These are phyloP conservation scores for Archips xylosteana DNA, from an alignment of 2,888 invertebrate species.

Conservation along the genomic window DNA sequence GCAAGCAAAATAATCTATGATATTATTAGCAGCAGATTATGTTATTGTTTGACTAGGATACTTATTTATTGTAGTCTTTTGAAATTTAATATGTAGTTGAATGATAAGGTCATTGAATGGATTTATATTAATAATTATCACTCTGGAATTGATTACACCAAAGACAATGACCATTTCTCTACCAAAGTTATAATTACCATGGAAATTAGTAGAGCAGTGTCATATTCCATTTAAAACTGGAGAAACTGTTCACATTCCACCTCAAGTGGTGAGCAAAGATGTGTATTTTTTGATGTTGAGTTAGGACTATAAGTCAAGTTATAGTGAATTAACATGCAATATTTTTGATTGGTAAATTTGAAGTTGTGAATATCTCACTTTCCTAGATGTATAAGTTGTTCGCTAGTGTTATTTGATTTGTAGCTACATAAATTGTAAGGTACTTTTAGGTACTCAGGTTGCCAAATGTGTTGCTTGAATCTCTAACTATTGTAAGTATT, in stretches of 20 bases:
- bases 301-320: conserved; percentile 28
- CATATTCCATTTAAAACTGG: conserved; percentile 7
- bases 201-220: background rate
- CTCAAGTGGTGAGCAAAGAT: background rate
- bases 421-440: conserved; percentile 43
- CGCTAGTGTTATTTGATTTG: conserved; percentile 41
- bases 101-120: conserved; percentile 28
- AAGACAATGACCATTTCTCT: conserved; percentile 36
- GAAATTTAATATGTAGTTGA: conserved; percentile 23
- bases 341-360: conserved; percentile 33
- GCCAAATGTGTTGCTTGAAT: conserved; percentile 78
- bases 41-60: conserved; percentile 34
- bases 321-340: conserved; percentile 27
- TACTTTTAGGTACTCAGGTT: conserved; percentile 59
- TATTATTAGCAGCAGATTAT: conserved; percentile 39
- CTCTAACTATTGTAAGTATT: conserved; percentile 72
- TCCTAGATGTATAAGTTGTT: conserved; percentile 30
- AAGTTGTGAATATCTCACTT: conserved; percentile 32
- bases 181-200: conserved; percentile 39
- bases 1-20: conserved; percentile 11
- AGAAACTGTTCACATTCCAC: background rate
- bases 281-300: conserved; percentile 24
- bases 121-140: conserved; percentile 15
- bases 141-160: conserved; percentile 38
- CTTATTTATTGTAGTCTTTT: conserved; percentile 37